Conservation (phyloP, 2,888 invertebrate species). For the Andrena haemorrhoa region DNA sequence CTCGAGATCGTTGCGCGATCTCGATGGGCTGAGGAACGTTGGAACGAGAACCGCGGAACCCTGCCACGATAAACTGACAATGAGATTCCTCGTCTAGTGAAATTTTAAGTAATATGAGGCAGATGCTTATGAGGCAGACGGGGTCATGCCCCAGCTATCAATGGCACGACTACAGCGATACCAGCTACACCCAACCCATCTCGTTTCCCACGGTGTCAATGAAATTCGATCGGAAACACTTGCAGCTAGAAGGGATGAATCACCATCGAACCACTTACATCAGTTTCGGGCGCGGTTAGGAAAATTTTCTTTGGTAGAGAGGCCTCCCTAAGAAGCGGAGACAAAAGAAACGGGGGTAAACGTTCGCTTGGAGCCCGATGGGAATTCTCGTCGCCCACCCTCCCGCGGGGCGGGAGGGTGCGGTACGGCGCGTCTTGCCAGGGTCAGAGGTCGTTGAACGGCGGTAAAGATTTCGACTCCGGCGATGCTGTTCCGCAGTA, state of each 20-base stretch:
- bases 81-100: no score
- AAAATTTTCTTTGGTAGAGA: background rate
- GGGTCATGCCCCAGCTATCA: no score
- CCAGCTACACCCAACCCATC: background rate
- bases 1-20: no score
- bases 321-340: background rate
- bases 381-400: conserved; percentile 62
- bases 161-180: no score
- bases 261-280: background rate
- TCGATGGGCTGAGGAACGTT: no score
- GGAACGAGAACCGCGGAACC: no score
- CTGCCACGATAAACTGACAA: no score
- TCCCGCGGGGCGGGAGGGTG: conserved; percentile 22
- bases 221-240: background rate
- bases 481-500: conserved; percentile 66
- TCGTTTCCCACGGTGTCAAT: no score
- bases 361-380: conserved; percentile 40
- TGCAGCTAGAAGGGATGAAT: background rate
- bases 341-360: conserved; percentile 47
- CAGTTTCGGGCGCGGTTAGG: background rate
- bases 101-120: no score
- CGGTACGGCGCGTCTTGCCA: conserved; percentile 78
- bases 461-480: conserved; percentile 83
- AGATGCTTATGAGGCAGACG: no score
- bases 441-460: conserved; percentile 85